These are phyloP conservation scores for Pachycephala philippinensis DNA, from an alignment of 2,113 vertebrate species.

Conservation along the genomic window DNA sequence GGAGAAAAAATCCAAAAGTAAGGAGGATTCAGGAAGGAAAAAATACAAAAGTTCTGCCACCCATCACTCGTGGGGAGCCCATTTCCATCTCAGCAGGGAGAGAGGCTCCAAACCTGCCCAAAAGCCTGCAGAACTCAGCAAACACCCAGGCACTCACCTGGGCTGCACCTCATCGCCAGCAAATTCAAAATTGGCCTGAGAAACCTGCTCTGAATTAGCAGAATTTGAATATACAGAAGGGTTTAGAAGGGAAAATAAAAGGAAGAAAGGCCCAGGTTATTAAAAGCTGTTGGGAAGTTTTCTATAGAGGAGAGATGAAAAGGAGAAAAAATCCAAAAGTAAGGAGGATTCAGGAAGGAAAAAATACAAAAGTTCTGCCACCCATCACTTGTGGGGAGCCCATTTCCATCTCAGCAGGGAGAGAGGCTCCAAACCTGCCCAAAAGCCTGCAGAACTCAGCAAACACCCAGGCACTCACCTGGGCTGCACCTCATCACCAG, in stretches of 20 bases:
- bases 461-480: neutral
- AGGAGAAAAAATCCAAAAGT: neutral
- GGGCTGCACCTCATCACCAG: neutral
- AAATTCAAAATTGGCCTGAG: neutral
- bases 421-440: neutral
- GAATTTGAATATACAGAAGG: neutral
- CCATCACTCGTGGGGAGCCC: accelerated
- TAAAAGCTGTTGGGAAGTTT: neutral
- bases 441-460: neutral
- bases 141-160: neutral
- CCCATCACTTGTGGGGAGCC: accelerated
- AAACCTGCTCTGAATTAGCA: neutral
- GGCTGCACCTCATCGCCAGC: neutral
- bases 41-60: neutral
- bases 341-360: neutral
- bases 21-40: neutral
- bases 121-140: neutral
- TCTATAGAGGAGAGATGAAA: neutral
- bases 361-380: neutral
- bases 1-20: neutral
- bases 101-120: neutral
- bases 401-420: neutral
- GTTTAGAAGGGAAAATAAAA: too few relatives aligned
- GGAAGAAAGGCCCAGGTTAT: too few relatives aligned
- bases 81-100: neutral